Conservation (phyloP, 2,797 vertebrate genomes). For the Anisognathus igniventris region DNA sequence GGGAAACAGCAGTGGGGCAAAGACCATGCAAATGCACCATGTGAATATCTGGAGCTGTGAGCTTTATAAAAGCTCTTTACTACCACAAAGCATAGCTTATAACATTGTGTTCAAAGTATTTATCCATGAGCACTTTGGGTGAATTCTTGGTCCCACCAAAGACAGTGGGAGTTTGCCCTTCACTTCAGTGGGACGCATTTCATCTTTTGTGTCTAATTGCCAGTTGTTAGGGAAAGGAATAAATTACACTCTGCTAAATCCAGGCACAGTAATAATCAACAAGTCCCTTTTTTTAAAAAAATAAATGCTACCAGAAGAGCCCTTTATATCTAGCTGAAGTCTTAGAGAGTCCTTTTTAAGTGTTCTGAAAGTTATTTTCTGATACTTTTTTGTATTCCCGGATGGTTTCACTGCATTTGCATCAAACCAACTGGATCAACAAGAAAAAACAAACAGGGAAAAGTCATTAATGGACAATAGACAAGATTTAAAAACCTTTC, state of each 20-base stretch:
- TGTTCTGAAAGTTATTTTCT: constrained; percentile 1
- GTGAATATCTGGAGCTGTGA: neutral
- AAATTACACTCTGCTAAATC: neutral
- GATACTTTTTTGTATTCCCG: neutral
- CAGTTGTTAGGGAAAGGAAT: neutral
- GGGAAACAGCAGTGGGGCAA: neutral
- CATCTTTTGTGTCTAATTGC: neutral
- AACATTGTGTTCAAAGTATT: neutral
- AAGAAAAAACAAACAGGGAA: neutral
- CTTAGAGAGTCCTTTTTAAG: neutral
- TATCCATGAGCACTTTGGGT: neutral
- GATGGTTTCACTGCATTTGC: neutral
- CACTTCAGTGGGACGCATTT: neutral
- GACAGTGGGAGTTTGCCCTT: neutral
- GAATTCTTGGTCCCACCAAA: neutral
- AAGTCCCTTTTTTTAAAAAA: neutral
- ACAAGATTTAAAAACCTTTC: constrained; percentile 41
- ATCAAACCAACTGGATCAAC: constrained; percentile 29
- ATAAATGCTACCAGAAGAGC: neutral
- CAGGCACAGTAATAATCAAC: neutral
- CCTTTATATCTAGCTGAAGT: neutral
- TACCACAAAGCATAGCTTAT: neutral
- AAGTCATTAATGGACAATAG: neutral
- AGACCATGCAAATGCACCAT: neutral
- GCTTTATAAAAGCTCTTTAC: neutral